Conservation (phyloP, 2,888 invertebrate species). For the Acrobeloides nanus region DNA sequence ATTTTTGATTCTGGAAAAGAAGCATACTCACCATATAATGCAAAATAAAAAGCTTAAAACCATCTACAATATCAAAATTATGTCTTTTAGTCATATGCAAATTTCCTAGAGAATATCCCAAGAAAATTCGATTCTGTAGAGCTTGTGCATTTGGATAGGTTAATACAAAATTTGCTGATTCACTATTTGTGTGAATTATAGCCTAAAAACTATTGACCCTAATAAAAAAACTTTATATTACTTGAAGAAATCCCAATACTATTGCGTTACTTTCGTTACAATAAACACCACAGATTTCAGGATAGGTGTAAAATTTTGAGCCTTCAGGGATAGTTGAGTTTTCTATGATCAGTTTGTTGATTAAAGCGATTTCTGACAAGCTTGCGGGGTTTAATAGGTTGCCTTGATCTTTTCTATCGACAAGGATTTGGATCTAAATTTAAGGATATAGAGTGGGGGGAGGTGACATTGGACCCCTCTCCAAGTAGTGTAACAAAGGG, state of each 20-base stretch:
- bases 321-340: slow-evolving; percentile 24
- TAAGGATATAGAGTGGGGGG: no score
- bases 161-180: slow-evolving; percentile 17
- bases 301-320: slow-evolving; percentile 22
- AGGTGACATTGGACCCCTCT: no score
- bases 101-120: slow-evolving; percentile 25
- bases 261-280: slow-evolving; percentile 49
- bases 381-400: slow-evolving; percentile 30
- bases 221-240: slow-evolving; percentile 6
- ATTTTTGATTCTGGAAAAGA: neutral
- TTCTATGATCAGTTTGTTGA: slow-evolving; percentile 26
- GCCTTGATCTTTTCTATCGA: slow-evolving; percentile 40
- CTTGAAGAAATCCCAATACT: slow-evolving; percentile 43
- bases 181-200: slow-evolving; percentile 12
- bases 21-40: slow-evolving; percentile 49
- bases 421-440: slow-evolving; percentile 47
- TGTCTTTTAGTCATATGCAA: slow-evolving; percentile 9
- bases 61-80: slow-evolving; percentile 18
- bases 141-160: slow-evolving; percentile 45
- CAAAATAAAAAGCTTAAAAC: slow-evolving; percentile 35
- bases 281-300: slow-evolving; percentile 44
- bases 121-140: slow-evolving; percentile 24
- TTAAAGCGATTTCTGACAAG: slow-evolving; percentile 32
- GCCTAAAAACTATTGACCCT: slow-evolving; percentile 16
- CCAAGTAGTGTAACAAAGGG: neutral